These are phyloP conservation scores for Heliconius himera DNA, from an alignment of 1,140 invertebrate species.

Conservation along the genomic window DNA sequence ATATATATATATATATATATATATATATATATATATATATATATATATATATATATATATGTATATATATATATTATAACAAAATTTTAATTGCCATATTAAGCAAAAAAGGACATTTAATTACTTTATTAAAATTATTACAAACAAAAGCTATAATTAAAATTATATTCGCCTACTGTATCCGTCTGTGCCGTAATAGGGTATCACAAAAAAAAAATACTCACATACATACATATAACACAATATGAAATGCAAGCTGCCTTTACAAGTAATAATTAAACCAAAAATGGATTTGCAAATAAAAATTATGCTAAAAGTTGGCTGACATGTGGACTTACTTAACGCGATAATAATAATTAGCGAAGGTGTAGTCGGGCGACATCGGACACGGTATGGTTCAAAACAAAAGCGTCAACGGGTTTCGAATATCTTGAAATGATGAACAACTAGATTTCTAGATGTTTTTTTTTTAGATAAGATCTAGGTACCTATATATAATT, in stretches of 20 bases:
- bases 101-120: background rate
- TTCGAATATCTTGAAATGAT: background rate
- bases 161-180: background rate
- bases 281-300: constrained; percentile 20
- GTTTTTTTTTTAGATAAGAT: background rate
- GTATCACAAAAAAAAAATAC: background rate
- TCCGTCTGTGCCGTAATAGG: background rate
- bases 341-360: constrained; percentile 33
- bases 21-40: too few relatives aligned
- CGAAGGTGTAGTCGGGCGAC: constrained; percentile 25
- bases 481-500: background rate
- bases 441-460: background rate
- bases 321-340: constrained; percentile 20
- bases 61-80: background rate
- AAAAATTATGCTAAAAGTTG: constrained; percentile 17
- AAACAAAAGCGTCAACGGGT: constrained; percentile 12
- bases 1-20: too few relatives aligned
- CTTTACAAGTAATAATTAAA: constrained; percentile 9
- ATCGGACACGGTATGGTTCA: constrained; percentile 23
- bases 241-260: background rate
- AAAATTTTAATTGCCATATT: background rate
- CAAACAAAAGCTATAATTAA: background rate
- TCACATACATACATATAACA: background rate
- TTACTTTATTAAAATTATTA: background rate
- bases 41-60: too few relatives aligned